Evolutionary conservation across 2,888 invertebrate genomes (phyloP).

Genomic region (Bedellia somnulentella): DNA sequence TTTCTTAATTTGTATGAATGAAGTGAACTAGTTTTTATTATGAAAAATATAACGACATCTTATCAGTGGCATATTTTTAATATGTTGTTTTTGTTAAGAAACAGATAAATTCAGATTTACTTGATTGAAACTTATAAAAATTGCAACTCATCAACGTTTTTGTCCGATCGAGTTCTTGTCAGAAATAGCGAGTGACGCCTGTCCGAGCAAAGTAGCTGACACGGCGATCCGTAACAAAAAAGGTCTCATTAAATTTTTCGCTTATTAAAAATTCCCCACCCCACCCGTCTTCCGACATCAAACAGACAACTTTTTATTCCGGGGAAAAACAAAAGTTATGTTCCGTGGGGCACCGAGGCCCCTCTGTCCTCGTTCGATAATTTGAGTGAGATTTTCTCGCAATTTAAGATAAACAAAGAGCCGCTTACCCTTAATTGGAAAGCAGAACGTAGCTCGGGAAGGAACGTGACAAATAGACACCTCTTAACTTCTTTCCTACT

Average conservation of each 20-base stretch:
- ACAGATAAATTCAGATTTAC: too few relatives aligned
- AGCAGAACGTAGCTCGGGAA: slow-evolving; percentile 58
- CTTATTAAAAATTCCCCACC: slow-evolving; percentile 60
- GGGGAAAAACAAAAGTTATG: slow-evolving; percentile 49
- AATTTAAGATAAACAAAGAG: slow-evolving; percentile 63
- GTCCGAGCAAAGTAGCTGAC: slow-evolving; percentile 27
- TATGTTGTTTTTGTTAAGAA: too few relatives aligned
- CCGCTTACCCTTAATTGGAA: slow-evolving; percentile 62
- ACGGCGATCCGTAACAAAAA: slow-evolving; percentile 32
- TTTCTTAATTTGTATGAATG: too few relatives aligned
- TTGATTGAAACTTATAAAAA: too few relatives aligned
- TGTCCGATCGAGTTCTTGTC: slow-evolving; percentile 17
- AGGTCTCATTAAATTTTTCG: slow-evolving; percentile 58
- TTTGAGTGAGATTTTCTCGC: slow-evolving; percentile 63
- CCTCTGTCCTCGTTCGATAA: slow-evolving; percentile 55
- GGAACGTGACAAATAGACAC: slow-evolving; percentile 62
- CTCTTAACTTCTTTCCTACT: slow-evolving; percentile 61
- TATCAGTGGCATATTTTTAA: too few relatives aligned
- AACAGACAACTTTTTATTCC: slow-evolving; percentile 52
- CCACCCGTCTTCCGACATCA: slow-evolving; percentile 37
- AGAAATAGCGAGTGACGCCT: slow-evolving; percentile 20
- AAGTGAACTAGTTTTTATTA: too few relatives aligned
- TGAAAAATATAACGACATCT: too few relatives aligned
- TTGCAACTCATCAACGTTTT: too few relatives aligned
- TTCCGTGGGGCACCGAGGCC: slow-evolving; percentile 40